Evolutionary conservation across 2,113 vertebrate genomes (phyloP).

Genomic region (Panurus biarmicus): DNA sequence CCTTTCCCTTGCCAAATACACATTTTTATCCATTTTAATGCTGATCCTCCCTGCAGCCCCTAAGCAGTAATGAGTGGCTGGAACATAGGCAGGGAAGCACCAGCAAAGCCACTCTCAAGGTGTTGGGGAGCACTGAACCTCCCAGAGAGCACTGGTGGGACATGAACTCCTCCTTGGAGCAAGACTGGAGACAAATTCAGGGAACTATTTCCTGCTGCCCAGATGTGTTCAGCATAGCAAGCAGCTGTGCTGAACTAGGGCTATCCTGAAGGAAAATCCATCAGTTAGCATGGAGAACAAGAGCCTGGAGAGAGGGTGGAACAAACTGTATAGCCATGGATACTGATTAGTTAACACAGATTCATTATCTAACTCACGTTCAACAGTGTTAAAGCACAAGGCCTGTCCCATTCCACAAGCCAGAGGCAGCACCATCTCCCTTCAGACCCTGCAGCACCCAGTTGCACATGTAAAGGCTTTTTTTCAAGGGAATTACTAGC

Average conservation of each 20-base stretch:
- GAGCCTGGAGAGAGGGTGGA: background rate
- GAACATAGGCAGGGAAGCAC: background rate
- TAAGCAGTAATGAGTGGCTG: background rate
- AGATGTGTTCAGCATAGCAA: background rate
- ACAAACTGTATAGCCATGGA: background rate
- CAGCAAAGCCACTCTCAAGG: background rate
- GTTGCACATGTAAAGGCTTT: background rate
- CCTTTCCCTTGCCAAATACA: background rate
- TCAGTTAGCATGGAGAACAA: background rate
- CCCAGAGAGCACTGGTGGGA: background rate
- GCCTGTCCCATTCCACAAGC: background rate
- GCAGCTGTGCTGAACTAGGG: background rate
- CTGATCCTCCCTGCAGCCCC: background rate
- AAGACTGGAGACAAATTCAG: background rate
- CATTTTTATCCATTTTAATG: background rate
- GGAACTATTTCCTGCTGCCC: background rate
- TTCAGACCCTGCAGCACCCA: background rate
- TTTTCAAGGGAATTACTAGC: background rate
- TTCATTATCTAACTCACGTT: background rate
- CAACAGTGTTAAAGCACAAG: background rate
- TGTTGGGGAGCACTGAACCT: background rate
- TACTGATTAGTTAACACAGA: background rate
- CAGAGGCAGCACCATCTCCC: background rate
- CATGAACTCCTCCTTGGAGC: background rate
- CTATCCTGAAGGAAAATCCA: background rate